phyloP scores from a whole-genome alignment of 2,797 vertebrate genomes.

The Cryptoblepharus egeriae region DNA sequence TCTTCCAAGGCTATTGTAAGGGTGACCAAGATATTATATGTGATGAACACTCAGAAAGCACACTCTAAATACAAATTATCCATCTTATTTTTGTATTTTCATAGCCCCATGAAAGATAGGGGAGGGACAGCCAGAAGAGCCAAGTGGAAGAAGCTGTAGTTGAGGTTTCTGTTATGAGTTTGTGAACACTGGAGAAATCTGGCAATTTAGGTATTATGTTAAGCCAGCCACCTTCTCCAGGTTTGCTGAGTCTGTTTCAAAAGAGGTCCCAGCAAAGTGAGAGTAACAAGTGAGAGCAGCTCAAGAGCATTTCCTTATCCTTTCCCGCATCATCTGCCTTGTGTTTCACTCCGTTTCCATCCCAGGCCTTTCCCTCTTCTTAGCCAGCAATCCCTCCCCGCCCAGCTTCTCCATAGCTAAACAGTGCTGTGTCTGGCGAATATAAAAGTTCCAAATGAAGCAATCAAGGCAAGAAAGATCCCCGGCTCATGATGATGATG shows the following conservation, averaged over 20 bases:
- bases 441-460: not conserved
- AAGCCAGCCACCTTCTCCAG: not conserved
- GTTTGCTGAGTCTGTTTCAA: not conserved
- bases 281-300: not conserved
- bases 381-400: not conserved
- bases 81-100: not conserved
- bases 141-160: not conserved
- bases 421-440: not conserved
- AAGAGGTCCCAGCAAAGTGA: not conserved
- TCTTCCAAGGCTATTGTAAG: not conserved
- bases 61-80: not conserved
- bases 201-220: not conserved
- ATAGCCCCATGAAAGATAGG: not conserved
- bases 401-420: not conserved
- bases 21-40: no score
- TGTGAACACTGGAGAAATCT: not conserved
- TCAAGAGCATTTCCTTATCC: not conserved
- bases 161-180: not conserved
- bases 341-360: not conserved
- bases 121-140: not conserved
- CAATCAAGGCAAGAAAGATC: not conserved
- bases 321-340: not conserved
- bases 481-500: not conserved
- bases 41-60: not conserved
- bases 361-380: not conserved